These are phyloP conservation scores for Nezara viridula DNA, from an alignment of 2,888 invertebrate genomes.

Conservation along the genomic window DNA sequence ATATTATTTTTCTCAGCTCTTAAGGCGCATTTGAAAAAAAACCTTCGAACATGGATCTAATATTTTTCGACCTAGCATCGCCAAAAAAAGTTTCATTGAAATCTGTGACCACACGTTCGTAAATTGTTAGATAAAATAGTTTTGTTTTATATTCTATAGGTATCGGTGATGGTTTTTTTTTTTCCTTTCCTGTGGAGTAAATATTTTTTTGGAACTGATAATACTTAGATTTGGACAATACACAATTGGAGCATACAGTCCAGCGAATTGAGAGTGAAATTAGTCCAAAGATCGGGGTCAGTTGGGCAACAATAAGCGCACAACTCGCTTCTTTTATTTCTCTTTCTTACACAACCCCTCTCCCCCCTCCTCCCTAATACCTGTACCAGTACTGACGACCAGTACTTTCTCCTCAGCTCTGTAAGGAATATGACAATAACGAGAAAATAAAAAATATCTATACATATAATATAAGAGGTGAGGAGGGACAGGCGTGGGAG, in stretches of 20 bases:
- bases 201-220: too few species aligned
- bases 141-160: too few species aligned
- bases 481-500: neutral
- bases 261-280: slow-evolving; percentile 48
- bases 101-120: too few species aligned
- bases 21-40: too few species aligned
- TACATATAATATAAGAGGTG: neutral
- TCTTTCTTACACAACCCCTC: slow-evolving; percentile 14
- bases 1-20: too few species aligned
- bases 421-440: neutral
- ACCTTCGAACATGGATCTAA: too few species aligned
- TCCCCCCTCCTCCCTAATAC: neutral
- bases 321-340: slow-evolving; percentile 49
- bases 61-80: too few species aligned
- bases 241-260: slow-evolving; percentile 36
- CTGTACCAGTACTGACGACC: neutral
- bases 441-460: neutral
- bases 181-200: too few species aligned
- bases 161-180: too few species aligned
- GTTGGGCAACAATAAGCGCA: slow-evolving; percentile 49
- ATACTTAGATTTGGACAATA: too few species aligned
- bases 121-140: too few species aligned
- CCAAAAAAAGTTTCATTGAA: too few species aligned
- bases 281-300: slow-evolving; percentile 54
- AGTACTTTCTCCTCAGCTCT: neutral